These are phyloP conservation scores for Drosophila murphyi DNA, from an alignment of 1,140 invertebrate species.

Conservation along the genomic window DNA sequence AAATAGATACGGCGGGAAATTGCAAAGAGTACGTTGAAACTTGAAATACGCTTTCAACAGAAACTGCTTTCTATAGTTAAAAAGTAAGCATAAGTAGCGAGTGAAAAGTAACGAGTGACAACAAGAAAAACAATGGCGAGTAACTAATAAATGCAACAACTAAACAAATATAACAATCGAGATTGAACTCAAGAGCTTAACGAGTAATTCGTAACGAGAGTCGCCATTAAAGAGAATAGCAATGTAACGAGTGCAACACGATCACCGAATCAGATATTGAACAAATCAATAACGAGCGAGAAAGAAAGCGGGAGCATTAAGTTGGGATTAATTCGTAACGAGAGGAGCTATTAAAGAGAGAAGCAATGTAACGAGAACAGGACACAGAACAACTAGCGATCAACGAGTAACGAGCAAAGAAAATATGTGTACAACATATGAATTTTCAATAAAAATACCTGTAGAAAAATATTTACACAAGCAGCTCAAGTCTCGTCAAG, in stretches of 20 bases:
- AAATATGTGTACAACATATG: not conserved
- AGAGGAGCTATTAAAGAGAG: not conserved
- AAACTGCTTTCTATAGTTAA: not conserved
- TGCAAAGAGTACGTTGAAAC: not conserved
- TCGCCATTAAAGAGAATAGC: too few species aligned
- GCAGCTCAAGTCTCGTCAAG: constrained; percentile 7
- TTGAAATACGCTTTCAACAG: constrained; percentile 11
- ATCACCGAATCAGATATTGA: too few species aligned
- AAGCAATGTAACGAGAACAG: too few species aligned
- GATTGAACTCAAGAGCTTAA: not conserved
- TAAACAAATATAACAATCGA: too few species aligned
- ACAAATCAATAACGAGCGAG: too few species aligned
- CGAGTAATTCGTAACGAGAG: not conserved
- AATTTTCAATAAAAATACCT: not conserved
- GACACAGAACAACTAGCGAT: not conserved
- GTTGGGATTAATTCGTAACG: too few species aligned
- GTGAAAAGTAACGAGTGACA: not conserved
- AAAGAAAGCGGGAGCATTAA: too few species aligned
- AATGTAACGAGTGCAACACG: too few species aligned
- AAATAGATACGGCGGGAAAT: constrained; percentile 5
- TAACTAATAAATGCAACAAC: too few species aligned
- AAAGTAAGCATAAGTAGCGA: not conserved
- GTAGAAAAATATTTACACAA: constrained; percentile 11
- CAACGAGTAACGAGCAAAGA: not conserved
- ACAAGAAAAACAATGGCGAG: not conserved